Base-by-base conservation (phyloP, 2,113 vertebrate genomes). In the Barbus barbus region DNA sequence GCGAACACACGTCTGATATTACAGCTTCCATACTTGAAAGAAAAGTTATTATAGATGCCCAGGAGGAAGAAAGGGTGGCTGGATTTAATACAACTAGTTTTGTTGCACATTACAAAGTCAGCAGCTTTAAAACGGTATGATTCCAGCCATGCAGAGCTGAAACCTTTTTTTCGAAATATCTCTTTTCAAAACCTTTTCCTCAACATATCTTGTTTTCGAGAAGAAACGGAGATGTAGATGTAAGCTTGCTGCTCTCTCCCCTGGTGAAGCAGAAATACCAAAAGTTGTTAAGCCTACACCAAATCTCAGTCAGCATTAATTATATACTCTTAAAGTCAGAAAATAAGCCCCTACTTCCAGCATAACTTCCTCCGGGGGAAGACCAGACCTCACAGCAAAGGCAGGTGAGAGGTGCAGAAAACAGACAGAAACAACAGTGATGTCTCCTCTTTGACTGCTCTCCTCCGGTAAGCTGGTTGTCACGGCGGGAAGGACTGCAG, bases 21-120 rank as follows among this genome's bases (percentile, higher is more conserved):
- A 73, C 16, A 24, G 73, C 84, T 81, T 76, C 83, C 53, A 81
- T 56, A 80, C 74, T 83, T 79, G 85, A 85, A 81, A 81, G 82
- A 85, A 82, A 84, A 86, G 83, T 87, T 81, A 83, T 88, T 86
- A 87, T 81, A 72, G n/a, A 83, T 69, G 41, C 69, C 89, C 86
- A 81, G 26, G 72, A 89, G 86, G 78, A 83, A 78, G 61, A 74
- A 63, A 67, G 33, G 33, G 46, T 44, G 73, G 63, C 79, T 83
- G 75, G 81, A 78, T 84, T 86, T 75, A 86, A 84, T 86, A 72
- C 46, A 84, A 74, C 75, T 56, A 67, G 33, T 53, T 75, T 73
- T 82, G 84, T 53, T 82, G 48, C 82, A 86, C 74, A 77, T 63
- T 53, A 53, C 51, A 44, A 44, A 8, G 85, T 85, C 60, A 84